Percentiles rank a stretch among this genome's conserved stretches.
phyloP scores from a whole-genome alignment of 1,140 invertebrate genomes.

The Phortica variegata region DNA sequence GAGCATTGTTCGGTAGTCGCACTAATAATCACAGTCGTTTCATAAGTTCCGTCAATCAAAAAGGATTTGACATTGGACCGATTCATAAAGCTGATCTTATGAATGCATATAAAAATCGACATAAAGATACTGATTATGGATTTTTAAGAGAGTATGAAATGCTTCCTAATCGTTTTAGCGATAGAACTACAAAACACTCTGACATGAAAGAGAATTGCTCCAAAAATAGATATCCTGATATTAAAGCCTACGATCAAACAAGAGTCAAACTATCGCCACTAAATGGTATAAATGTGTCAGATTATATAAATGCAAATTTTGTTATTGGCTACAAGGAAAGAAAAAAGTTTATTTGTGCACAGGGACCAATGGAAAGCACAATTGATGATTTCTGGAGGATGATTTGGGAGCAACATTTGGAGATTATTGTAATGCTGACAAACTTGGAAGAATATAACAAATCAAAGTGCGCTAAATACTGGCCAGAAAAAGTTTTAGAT shows the following conservation, averaged over 20 bases:
- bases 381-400: slow-evolving; percentile 96
- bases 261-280: slow-evolving; percentile 75
- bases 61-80: slow-evolving; percentile 79
- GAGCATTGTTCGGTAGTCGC: slow-evolving; percentile 47
- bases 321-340: slow-evolving; percentile 88
- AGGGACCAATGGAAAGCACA: slow-evolving; percentile 88
- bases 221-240: slow-evolving; percentile 87
- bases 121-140: slow-evolving; percentile 83
- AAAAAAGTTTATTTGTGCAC: slow-evolving; percentile 93
- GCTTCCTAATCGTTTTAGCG: slow-evolving; percentile 81
- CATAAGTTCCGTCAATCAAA: slow-evolving; percentile 58
- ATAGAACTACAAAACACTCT: slow-evolving; percentile 81
- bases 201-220: slow-evolving; percentile 84
- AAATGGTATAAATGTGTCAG: slow-evolving; percentile 75
- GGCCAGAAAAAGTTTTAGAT: slow-evolving; percentile 81
- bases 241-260: slow-evolving; percentile 91
- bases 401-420: slow-evolving; percentile 94
- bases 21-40: slow-evolving; percentile 52
- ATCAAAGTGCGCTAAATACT: slow-evolving; percentile 91
- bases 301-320: slow-evolving; percentile 93
- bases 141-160: slow-evolving; percentile 87
- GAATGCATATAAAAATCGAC: slow-evolving; percentile 73
- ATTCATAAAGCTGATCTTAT: slow-evolving; percentile 71
- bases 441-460: slow-evolving; percentile 93
- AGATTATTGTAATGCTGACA: slow-evolving; percentile 91